Percentiles rank a stretch among this genome's conserved stretches.
Evolutionary conservation across 2,888 invertebrate genomes (phyloP).

Genomic region (Neoascia interrupta): DNA sequence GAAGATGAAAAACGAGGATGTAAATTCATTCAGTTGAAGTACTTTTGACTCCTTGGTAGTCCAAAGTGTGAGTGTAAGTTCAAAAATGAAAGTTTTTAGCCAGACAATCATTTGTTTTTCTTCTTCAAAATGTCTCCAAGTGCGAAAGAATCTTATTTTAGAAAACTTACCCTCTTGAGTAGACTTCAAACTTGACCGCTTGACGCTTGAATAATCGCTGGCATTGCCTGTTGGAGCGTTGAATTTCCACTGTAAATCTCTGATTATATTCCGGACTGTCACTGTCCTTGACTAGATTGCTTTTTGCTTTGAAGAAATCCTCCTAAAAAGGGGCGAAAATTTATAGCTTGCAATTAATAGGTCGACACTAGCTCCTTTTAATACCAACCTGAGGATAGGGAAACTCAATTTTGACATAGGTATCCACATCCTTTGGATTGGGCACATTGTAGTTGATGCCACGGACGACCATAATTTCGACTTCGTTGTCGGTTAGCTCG

Average conservation of each 20-base stretch:
- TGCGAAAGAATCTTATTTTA: too few species aligned
- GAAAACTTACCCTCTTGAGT: slow-evolving; percentile 92
- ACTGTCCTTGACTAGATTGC: slow-evolving; percentile 88
- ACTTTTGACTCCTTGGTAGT: too few species aligned
- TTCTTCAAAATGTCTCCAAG: slow-evolving; percentile 33
- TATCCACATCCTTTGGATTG: slow-evolving; percentile 93
- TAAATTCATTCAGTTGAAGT: too few species aligned
- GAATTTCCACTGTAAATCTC: slow-evolving; percentile 88
- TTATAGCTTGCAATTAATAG: too few species aligned
- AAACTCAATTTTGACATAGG: slow-evolving; percentile 95
- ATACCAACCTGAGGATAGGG: slow-evolving; percentile 80
- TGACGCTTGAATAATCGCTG: slow-evolving; percentile 93
- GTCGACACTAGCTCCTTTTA: too few species aligned
- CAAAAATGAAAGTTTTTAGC: not conserved
- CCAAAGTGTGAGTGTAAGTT: not conserved
- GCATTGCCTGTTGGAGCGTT: slow-evolving; percentile 89
- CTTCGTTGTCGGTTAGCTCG: slow-evolving; percentile 94
- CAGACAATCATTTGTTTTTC: not conserved
- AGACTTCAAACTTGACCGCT: slow-evolving; percentile 93
- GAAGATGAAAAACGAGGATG: too few species aligned
- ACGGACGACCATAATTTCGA: slow-evolving; percentile 91
- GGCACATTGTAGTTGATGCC: slow-evolving; percentile 92
- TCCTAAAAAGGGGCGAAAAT: slow-evolving; percentile 85
- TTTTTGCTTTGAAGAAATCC: slow-evolving; percentile 87
- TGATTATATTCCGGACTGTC: slow-evolving; percentile 94